phyloP scores from a whole-genome alignment of 2,888 invertebrate species.

The Lumbricus terrestris region DNA sequence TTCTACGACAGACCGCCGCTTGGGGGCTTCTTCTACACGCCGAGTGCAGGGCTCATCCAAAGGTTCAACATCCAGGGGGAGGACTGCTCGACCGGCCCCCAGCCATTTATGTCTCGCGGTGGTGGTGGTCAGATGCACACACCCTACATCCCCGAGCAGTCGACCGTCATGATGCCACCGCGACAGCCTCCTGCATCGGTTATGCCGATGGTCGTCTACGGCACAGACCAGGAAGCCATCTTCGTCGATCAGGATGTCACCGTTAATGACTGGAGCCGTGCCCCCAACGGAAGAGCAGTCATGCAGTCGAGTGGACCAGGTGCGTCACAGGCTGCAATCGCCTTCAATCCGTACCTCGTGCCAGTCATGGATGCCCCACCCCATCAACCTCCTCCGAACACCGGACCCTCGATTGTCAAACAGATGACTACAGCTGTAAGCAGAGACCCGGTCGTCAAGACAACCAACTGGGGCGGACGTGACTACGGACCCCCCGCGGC shows the following conservation, averaged over 20 bases:
- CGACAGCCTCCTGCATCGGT: too few relatives aligned
- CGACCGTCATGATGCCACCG: not conserved
- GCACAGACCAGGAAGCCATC: not conserved
- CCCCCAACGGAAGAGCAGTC: not conserved
- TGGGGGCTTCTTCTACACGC: slow-evolving; percentile 30
- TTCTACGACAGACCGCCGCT: slow-evolving; percentile 29
- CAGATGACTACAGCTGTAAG: not conserved
- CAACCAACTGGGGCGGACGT: not conserved
- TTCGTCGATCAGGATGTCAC: not conserved
- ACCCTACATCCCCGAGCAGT: not conserved
- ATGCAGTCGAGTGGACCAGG: not conserved
- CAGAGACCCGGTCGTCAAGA: not conserved
- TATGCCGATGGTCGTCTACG: not conserved
- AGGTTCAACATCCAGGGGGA: slow-evolving; percentile 20
- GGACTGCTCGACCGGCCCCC: not conserved
- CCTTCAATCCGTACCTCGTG: not conserved
- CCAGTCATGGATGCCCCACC: not conserved
- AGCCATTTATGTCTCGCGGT: not conserved
- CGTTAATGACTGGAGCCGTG: not conserved
- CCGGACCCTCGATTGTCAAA: not conserved
- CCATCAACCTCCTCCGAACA: not conserved
- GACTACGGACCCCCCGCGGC: not conserved
- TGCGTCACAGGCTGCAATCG: not conserved
- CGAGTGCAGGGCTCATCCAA: slow-evolving; percentile 20
- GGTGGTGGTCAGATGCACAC: slow-evolving; percentile 7